Evolutionary conservation across 2,797 vertebrate species (phyloP), one percentile per base, ranked within the genome.

Genomic region (Sebastes steindachneri): DNA sequence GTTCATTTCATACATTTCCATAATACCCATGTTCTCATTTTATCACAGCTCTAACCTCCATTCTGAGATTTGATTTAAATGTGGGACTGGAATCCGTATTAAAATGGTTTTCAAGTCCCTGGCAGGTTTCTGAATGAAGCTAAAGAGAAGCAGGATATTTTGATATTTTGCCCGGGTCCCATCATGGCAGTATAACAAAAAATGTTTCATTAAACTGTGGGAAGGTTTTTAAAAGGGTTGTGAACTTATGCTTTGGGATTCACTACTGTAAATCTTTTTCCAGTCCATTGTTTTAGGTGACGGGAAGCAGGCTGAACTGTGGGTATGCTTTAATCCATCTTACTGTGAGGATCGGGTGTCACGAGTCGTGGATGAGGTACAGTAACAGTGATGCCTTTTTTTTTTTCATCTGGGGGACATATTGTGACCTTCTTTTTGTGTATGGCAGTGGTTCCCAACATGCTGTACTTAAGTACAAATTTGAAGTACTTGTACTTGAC

Each of bases 241-340:
- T 68, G 45, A 75, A 37, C 26, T 21, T 51, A 2, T 1, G 8
- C 31, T 68, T 65, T 66, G 6, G 11, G 12, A 66, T 5, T 59
- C 53, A 62, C 21, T 41, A 1, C 1, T 69, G 4, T 64, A 1
- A 77, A 7, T 76, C 23, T 75, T 58, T 8, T 45, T 37, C 6
- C 85, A 98, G 98, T 92, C 90, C 9, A 8, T 97, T 58, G 88
- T 88, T 75, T 73, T 99, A 93, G 90, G 82, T 5, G 60, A 87
- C 2, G 86, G 92, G 21, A 89, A 82, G 82, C 84, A 95, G 68
- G 86, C 86, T 35, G 91, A 93, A 15, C 41, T 98, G 48, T 96
- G 93, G 84, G 60, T 99, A 3, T 86, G 93, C 68, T 98, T 98
- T 84, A 93, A 98, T 87, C 96, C 98, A 60, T 55, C 79, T 35